Evolutionary conservation across 2,797 vertebrate genomes (phyloP).

Genomic region (Sorex maritimensis): DNA sequence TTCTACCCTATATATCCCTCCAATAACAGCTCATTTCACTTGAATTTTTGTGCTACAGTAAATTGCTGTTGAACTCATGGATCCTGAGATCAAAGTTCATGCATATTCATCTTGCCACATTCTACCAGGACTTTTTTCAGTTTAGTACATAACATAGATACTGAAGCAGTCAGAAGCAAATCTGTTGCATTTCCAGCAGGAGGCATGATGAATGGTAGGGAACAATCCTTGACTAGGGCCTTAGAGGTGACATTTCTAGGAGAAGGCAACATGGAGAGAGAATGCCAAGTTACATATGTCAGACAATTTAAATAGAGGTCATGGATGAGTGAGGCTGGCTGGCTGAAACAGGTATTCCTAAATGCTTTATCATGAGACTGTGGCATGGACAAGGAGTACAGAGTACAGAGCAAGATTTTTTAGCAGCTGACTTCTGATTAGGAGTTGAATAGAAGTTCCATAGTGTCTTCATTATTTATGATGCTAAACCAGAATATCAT

Average conservation of each 20-base stretch:
- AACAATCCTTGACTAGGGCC: not conserved
- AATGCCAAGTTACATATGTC: not conserved
- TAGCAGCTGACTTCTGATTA: not conserved
- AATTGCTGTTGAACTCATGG: not conserved
- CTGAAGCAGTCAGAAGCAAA: too few relatives aligned
- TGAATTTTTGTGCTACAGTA: not conserved
- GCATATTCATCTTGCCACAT: not conserved
- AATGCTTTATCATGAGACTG: not conserved
- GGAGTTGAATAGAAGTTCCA: not conserved
- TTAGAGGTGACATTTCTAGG: not conserved
- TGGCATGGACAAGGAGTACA: not conserved
- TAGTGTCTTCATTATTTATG: not conserved
- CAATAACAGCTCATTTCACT: not conserved
- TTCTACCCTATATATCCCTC: fast-evolving
- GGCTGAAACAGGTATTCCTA: not conserved
- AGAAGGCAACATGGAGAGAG: not conserved
- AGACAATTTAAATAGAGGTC: not conserved
- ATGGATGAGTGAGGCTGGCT: not conserved
- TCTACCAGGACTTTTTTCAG: not conserved
- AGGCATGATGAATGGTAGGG: not conserved
- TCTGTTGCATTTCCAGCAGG: too few relatives aligned
- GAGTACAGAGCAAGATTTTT: too few relatives aligned
- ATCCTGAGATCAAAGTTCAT: not conserved
- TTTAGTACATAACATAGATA: not conserved
- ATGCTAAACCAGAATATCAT: not conserved